A percentile compares a stretch with the other conserved stretches of the same genome.
Conservation (phyloP, 2,797 vertebrate species). For the Darevskia nairensis region DNA sequence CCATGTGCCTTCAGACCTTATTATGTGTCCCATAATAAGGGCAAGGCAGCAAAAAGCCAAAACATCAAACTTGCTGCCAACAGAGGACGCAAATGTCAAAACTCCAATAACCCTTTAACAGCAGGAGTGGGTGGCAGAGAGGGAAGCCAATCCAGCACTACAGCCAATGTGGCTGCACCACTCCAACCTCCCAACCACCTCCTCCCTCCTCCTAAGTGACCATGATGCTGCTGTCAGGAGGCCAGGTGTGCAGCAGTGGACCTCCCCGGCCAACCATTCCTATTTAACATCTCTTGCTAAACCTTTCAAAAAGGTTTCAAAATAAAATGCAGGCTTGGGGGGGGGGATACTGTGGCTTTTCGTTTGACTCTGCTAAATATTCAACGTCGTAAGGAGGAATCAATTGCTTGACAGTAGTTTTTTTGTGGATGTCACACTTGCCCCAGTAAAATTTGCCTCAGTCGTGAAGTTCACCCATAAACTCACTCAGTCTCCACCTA, state of each 20-base stretch:
- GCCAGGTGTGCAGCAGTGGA: too few relatives aligned
- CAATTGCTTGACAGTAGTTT: accelerated
- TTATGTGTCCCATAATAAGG: constrained; percentile 18
- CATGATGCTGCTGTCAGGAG: too few relatives aligned
- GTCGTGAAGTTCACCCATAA: neutral
- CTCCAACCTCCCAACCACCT: too few relatives aligned
- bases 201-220: too few relatives aligned
- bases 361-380: accelerated
- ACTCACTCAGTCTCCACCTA: neutral
- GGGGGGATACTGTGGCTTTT: accelerated
- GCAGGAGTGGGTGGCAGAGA: too few relatives aligned
- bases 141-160: too few relatives aligned
- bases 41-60: constrained; percentile 10
- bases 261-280: too few relatives aligned
- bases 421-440: neutral
- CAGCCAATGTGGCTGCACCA: too few relatives aligned
- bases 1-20: too few relatives aligned
- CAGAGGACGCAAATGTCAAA: neutral
- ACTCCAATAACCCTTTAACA: constrained; percentile 23
- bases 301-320: neutral
- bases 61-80: neutral
- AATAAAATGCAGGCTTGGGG: accelerated
- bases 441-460: too few relatives aligned
- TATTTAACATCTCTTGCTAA: constrained; percentile 6
- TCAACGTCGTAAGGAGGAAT: accelerated